A percentile compares a stretch with the other conserved stretches of the same genome.
These are phyloP conservation scores for Otolemur garnettii DNA, from an alignment of 2,113 vertebrate species.

Conservation along the genomic window DNA sequence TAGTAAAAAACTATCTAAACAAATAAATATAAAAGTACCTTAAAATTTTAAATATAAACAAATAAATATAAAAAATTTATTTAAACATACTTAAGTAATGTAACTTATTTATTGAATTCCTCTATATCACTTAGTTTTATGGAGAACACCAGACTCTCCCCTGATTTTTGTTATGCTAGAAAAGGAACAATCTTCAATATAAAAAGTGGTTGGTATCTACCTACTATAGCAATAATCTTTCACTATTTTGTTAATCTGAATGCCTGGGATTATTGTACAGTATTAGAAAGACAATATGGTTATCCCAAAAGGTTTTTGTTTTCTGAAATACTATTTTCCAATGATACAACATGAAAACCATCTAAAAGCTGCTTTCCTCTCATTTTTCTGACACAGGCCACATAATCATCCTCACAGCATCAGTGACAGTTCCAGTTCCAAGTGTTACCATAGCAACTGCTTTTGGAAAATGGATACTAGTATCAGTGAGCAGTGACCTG, in stretches of 20 bases:
- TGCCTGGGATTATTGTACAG: background rate
- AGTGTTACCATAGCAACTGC: constrained; percentile 77
- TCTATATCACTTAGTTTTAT: background rate
- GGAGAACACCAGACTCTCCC: background rate
- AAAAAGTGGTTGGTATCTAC: background rate
- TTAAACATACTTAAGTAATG: background rate
- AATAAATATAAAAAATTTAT: background rate
- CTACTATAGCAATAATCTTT: background rate
- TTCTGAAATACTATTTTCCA: constrained; percentile 47
- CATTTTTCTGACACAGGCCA: constrained; percentile 68
- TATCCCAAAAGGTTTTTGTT: constrained; percentile 54
- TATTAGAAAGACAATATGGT: constrained; percentile 34
- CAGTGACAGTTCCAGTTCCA: constrained; percentile 68
- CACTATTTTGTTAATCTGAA: constrained; percentile 27
- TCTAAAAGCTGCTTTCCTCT: constrained; percentile 39
- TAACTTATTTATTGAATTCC: background rate
- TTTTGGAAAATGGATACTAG: constrained; percentile 61
- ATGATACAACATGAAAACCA: background rate
- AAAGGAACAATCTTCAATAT: background rate
- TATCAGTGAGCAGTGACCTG: constrained; percentile 59
- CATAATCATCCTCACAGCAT: constrained; percentile 60
- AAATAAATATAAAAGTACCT: background rate
- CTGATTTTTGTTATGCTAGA: background rate
- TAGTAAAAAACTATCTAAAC: background rate
- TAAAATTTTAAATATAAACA: background rate